Conservation (phyloP, 2,797 vertebrate genomes). For the Paguma larvata region DNA sequence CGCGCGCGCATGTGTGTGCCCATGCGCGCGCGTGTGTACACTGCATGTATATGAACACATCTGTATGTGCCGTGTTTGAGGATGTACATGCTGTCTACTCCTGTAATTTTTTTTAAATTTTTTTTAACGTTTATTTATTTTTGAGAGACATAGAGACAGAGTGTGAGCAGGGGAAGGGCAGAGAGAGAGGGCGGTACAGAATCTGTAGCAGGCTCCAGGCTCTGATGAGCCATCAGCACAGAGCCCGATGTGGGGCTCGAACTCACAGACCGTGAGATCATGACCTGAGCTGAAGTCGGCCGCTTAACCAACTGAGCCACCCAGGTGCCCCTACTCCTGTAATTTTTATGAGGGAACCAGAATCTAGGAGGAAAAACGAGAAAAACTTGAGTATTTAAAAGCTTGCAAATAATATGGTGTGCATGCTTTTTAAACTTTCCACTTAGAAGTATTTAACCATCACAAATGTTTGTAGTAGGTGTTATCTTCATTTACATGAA, state of each 20-base stretch:
- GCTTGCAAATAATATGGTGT: neutral
- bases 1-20: neutral
- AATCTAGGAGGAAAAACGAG: neutral
- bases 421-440: neutral
- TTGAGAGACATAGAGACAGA: too few relatives aligned
- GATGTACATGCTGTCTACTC: neutral
- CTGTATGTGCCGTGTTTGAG: neutral
- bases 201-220: too few relatives aligned
- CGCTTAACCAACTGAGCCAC: too few relatives aligned
- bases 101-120: constrained; percentile 18
- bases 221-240: too few relatives aligned
- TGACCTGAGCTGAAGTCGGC: too few relatives aligned
- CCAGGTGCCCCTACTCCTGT: neutral
- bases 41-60: neutral
- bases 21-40: neutral
- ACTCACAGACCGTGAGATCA: too few relatives aligned
- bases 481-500: constrained; percentile 38
- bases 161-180: too few relatives aligned
- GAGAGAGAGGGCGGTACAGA: too few relatives aligned
- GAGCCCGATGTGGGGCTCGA: too few relatives aligned
- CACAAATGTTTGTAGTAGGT: neutral
- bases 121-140: too few relatives aligned
- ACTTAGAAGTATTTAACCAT: neutral
- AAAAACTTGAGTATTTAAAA: neutral
- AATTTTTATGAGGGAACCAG: neutral